Conservation (phyloP, 2,888 invertebrate genomes). For the Clitarchus hookeri region DNA sequence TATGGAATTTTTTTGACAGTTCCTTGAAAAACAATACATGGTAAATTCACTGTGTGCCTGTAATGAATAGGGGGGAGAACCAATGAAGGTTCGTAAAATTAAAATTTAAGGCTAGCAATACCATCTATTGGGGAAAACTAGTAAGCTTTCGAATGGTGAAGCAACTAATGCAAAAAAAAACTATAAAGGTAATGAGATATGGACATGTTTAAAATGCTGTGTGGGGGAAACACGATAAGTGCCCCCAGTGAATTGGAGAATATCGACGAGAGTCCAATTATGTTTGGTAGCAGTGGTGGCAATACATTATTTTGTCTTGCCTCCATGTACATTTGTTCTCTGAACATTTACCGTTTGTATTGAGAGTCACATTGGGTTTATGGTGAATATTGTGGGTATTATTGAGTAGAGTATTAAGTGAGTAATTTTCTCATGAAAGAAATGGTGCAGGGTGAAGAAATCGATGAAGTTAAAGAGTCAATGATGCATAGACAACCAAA, state of each 20-base stretch:
- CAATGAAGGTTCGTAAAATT: too few relatives aligned
- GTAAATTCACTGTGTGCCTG: too few relatives aligned
- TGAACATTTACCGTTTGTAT: neutral
- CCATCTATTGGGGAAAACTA: too few relatives aligned
- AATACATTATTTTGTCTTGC: neutral
- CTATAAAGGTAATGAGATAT: too few relatives aligned
- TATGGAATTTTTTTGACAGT: too few relatives aligned
- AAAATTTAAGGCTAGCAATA: too few relatives aligned
- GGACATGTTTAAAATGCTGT: neutral
- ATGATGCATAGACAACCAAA: constrained; percentile 3
- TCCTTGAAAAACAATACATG: too few relatives aligned
- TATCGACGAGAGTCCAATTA: neutral
- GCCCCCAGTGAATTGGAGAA: neutral
- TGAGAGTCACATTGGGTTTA: neutral
- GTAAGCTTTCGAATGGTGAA: too few relatives aligned
- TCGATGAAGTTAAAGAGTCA: neutral
- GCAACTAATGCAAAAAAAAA: too few relatives aligned
- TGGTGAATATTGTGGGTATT: neutral
- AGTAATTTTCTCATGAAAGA: neutral
- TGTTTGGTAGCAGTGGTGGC: neutral
- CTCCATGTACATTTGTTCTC: neutral
- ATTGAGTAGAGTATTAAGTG: neutral
- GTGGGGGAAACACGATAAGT: neutral
- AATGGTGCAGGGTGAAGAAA: neutral
- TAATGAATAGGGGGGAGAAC: too few relatives aligned